Percentiles rank a stretch among this genome's conserved stretches.
phyloP scores from a whole-genome alignment of 2,888 invertebrate species.

The Neoscelio sp. region DNA sequence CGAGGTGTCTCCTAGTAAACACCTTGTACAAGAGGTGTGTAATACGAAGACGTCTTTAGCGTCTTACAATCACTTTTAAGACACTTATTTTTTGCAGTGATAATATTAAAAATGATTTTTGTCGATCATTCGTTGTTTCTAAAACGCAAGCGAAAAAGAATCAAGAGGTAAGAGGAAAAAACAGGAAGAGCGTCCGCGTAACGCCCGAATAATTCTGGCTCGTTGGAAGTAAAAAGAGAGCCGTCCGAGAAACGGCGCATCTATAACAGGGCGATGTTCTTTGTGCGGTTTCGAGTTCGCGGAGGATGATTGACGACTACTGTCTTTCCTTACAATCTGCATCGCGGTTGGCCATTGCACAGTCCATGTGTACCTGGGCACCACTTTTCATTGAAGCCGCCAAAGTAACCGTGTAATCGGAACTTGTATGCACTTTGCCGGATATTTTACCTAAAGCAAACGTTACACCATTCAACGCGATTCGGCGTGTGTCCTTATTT shows the following conservation, averaged over 20 bases:
- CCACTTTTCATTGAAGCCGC: conserved; percentile 73
- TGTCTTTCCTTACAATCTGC: conserved; percentile 69
- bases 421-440: conserved; percentile 61
- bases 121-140: no score
- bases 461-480: conserved; percentile 16
- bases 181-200: conserved; percentile 54
- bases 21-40: no score
- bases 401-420: conserved; percentile 81
- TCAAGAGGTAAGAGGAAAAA: conserved; percentile 32
- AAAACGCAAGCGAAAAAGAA: no score
- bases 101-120: no score
- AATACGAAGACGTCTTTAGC: no score
- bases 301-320: conserved; percentile 70
- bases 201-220: conserved; percentile 66
- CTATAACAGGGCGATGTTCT: conserved; percentile 71
- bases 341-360: conserved; percentile 65
- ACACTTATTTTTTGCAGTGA: no score
- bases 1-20: no score
- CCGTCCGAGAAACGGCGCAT: conserved; percentile 64
- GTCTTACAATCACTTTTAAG: no score
- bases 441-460: conserved; percentile 15
- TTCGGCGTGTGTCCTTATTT: conserved; percentile 41
- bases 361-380: conserved; percentile 36
- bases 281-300: conserved; percentile 73
- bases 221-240: conserved; percentile 47